Conservation (phyloP, 2,113 vertebrate genomes). For the Elgaria multicarinata region DNA sequence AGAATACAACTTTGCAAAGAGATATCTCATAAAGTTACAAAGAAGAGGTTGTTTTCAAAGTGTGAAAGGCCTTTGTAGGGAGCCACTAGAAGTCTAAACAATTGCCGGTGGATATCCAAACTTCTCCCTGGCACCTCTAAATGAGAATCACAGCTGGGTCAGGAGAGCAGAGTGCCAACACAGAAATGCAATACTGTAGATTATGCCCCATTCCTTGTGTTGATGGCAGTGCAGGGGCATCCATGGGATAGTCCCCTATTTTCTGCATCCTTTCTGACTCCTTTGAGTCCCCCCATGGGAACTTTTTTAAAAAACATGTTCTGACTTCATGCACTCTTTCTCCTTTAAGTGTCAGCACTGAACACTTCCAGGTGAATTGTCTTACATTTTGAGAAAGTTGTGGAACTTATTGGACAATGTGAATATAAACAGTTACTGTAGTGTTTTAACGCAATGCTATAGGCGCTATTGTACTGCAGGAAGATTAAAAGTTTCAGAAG, state of each 20-base stretch:
- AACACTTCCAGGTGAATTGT: neutral
- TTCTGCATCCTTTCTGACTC: neutral
- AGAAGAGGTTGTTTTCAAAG: neutral
- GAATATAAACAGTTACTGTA: neutral
- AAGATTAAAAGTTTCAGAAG: neutral
- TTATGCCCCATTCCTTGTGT: neutral
- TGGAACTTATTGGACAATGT: neutral
- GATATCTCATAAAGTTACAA: neutral
- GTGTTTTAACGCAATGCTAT: neutral
- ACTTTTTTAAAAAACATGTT: neutral
- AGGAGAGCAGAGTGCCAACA: neutral
- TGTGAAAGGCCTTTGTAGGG: neutral
- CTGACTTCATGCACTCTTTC: neutral
- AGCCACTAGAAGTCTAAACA: neutral
- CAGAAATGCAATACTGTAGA: neutral
- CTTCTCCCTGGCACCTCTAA: neutral
- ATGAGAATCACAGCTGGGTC: neutral
- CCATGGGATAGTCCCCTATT: neutral
- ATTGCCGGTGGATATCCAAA: too few relatives aligned
- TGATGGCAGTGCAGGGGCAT: neutral
- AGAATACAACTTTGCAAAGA: neutral
- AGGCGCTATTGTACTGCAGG: neutral
- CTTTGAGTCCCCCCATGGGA: neutral
- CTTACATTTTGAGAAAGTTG: neutral
- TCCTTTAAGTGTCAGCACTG: neutral